Evolutionary conservation across 2,888 invertebrate species (phyloP), one percentile per base, ranked within the genome.

Genomic region (Anagyrus pseudococci): DNA sequence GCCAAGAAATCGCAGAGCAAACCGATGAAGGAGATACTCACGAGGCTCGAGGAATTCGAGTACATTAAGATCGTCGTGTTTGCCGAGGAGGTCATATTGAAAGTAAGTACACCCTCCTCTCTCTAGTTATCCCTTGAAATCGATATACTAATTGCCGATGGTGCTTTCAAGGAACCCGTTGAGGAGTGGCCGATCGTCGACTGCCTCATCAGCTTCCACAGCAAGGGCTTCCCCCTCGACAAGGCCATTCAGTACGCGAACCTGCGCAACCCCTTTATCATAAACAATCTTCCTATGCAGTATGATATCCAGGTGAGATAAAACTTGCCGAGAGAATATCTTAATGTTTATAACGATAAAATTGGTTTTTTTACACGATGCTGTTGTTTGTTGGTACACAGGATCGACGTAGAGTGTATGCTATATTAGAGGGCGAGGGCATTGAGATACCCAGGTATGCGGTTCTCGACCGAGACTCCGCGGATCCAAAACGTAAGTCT

Each of bases 131-230:
- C 13, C 17, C 13, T 44, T 17, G 19, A 17, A 15, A 10, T 19
- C 7, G n/a, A 15, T 43, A n/a, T 43, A n/a, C 4, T 33, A 33
- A 33, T 8, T 33, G 3, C 15, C 3, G 33, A 19, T 20, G 13
- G 23, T 52, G 17, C 37, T 37, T 23, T 33, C 44, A 44, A 94
- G 90, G 90, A 94, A 82, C 91, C 96, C 1, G 95, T 99, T 20
- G 98, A 98, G 79, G 92, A 96, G 77, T 99, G 99, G 99, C 98
- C 98, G 1, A 85, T 92, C 56, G 97, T 97, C 78, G 98, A 99
- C 83, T 98, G 98, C 79, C 86, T 99, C 50, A 95, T 99, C 75
- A 97, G 98, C 58, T 98, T 98, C 82, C 97, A 98, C 82, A 98
- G 98, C 4, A 95, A 96, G 83, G 98, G 98, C 40, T 99, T 99